These are phyloP conservation scores for Tachysurus fulvidraco DNA, from an alignment of 2,113 vertebrate genomes.

Conservation along the genomic window DNA sequence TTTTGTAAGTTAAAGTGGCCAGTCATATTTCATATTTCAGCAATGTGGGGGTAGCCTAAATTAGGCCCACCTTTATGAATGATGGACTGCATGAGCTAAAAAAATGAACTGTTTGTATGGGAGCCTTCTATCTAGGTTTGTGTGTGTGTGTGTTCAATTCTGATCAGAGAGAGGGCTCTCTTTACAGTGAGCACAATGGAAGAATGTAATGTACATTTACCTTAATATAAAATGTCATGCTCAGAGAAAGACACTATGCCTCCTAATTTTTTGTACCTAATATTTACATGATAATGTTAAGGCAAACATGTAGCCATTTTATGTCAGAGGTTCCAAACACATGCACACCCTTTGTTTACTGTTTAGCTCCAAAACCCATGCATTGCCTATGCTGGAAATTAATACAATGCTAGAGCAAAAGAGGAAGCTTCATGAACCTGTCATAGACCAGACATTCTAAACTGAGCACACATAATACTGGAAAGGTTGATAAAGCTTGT, in stretches of 20 bases:
- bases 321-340: neutral
- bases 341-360: neutral
- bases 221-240: slow-evolving; percentile 76
- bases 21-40: slow-evolving; percentile 67
- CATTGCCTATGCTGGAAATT: neutral
- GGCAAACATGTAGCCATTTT: neutral
- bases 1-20: slow-evolving; percentile 74
- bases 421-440: neutral
- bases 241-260: slow-evolving; percentile 62
- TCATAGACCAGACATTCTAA: neutral
- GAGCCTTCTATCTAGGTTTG: slow-evolving; percentile 30
- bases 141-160: slow-evolving; percentile 48
- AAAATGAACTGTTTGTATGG: slow-evolving; percentile 45
- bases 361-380: neutral
- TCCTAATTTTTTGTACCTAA: slow-evolving; percentile 37
- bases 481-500: neutral
- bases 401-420: too few species aligned
- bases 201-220: slow-evolving; percentile 72
- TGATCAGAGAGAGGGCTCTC: slow-evolving; percentile 53
- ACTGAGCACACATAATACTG: neutral
- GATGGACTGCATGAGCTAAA: slow-evolving; percentile 55
- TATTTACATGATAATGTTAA: neutral
- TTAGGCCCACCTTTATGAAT: slow-evolving; percentile 61
- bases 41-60: slow-evolving; percentile 65
- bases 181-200: slow-evolving; percentile 75